phyloP scores from a whole-genome alignment of 1,140 invertebrate genomes.

The Melanaphis sacchari region DNA sequence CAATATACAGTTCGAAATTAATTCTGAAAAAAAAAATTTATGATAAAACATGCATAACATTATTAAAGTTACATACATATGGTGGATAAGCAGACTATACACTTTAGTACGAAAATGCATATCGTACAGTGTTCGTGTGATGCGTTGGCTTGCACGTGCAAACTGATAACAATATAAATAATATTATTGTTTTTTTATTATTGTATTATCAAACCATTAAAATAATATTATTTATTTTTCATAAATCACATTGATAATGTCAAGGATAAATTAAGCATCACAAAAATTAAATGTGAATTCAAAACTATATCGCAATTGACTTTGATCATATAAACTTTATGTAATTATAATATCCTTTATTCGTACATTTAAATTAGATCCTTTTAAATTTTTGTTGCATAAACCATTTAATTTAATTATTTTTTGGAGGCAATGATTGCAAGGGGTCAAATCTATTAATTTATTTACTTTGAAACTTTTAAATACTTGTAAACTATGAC shows the following conservation, averaged over 20 bases:
- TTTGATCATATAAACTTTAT: too few species aligned
- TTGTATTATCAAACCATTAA: neutral
- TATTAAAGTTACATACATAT: neutral
- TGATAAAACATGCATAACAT: neutral
- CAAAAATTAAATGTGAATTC: neutral
- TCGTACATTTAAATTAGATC: neutral
- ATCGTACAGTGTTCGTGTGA: neutral
- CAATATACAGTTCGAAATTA: neutral
- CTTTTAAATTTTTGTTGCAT: neutral
- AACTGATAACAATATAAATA: neutral
- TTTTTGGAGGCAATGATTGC: neutral
- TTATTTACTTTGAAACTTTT: neutral
- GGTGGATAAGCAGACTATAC: neutral
- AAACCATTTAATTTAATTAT: neutral
- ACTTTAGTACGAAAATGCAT: neutral
- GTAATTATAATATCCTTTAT: neutral
- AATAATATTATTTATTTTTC: neutral
- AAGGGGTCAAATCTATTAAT: neutral
- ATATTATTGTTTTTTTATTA: neutral
- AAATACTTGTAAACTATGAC: neutral
- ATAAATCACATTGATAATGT: neutral
- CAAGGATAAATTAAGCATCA: neutral
- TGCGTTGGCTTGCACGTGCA: neutral
- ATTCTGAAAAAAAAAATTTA: neutral
- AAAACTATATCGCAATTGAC: neutral